phyloP scores from a whole-genome alignment of 92 coral and sea anemone genomes.

The Pocillopora grandis region DNA sequence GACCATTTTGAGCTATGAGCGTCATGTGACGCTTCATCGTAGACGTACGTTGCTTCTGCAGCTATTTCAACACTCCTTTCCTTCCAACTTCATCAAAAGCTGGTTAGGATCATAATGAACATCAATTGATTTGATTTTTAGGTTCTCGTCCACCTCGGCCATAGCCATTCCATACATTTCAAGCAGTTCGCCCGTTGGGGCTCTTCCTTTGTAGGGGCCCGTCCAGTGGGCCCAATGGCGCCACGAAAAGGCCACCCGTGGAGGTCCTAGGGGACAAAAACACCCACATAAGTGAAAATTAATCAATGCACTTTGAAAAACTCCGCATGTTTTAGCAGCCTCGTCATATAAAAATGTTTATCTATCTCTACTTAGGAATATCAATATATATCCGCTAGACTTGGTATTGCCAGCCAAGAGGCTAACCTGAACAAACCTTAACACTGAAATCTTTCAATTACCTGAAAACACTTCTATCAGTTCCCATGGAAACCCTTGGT shows the following conservation, averaged over 20 bases:
- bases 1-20: too few relatives aligned
- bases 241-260: conserved; percentile 87
- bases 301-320: too few relatives aligned
- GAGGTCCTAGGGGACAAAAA: conserved; percentile 61
- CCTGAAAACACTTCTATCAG: conserved; percentile 78
- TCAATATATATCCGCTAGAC: too few relatives aligned
- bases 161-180: conserved; percentile 74
- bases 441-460: not conserved
- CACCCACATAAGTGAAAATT: not conserved
- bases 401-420: too few relatives aligned
- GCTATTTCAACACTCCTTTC: not conserved
- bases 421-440: too few relatives aligned
- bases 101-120: conserved; percentile 73
- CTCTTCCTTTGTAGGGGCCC: conserved; percentile 72
- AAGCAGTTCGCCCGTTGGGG: conserved; percentile 75
- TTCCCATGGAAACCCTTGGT: conserved; percentile 90
- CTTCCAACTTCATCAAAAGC: conserved; percentile 68
- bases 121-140: conserved; percentile 67
- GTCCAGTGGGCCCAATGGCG: conserved; percentile 93
- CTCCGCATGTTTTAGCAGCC: too few relatives aligned
- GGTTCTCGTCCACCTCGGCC: conserved; percentile 69
- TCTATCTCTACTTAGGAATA: too few relatives aligned
- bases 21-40: too few relatives aligned
- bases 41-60: too few relatives aligned
- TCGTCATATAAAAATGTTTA: too few relatives aligned